Evolutionary conservation across 2,113 vertebrate genomes (phyloP).

Genomic region (Tamias sibiricus): DNA sequence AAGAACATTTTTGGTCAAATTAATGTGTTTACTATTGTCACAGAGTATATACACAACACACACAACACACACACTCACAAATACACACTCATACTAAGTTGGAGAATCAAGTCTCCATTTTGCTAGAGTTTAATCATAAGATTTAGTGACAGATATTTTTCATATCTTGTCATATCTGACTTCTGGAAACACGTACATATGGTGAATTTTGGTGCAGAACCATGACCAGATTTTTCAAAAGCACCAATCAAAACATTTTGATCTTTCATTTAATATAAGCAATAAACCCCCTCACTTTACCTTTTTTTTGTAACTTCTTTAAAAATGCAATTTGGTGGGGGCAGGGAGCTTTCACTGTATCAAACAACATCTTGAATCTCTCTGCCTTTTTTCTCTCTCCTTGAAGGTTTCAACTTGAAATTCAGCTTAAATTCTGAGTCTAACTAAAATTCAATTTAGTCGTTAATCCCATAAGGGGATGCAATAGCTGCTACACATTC

Average conservation of each 20-base stretch:
- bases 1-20: background rate
- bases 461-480: constrained; percentile 60
- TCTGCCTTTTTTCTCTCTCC: background rate
- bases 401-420: constrained; percentile 65
- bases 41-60: background rate
- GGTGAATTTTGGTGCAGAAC: constrained; percentile 63
- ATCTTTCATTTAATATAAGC: constrained; percentile 72
- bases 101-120: constrained; percentile 6
- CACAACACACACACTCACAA: background rate
- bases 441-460: constrained; percentile 68
- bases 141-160: constrained; percentile 62
- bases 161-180: constrained; percentile 64
- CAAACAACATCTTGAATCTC: constrained; percentile 58
- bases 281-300: constrained; percentile 57
- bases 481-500: constrained; percentile 58
- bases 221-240: constrained; percentile 63
- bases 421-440: constrained; percentile 59
- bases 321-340: background rate
- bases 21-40: background rate
- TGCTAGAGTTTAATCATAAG: constrained; percentile 40
- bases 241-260: constrained; percentile 76
- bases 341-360: background rate
- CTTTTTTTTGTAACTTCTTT: constrained; percentile 49
- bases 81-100: background rate
- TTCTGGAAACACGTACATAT: constrained; percentile 56